These are phyloP conservation scores for Atta texana DNA, from an alignment of 1,140 invertebrate genomes.

Conservation along the genomic window DNA sequence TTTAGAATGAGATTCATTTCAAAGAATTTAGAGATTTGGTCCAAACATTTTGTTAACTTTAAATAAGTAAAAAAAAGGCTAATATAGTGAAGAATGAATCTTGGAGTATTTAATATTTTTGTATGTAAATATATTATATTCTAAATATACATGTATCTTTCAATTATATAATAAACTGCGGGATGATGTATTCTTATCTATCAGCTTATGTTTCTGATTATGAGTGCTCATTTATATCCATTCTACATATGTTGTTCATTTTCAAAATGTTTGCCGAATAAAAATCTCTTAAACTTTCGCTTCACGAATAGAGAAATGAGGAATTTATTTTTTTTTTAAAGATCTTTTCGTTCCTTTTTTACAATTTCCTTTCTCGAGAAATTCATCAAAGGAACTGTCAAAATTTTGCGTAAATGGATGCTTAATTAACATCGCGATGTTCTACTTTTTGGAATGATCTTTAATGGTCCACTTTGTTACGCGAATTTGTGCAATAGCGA, in stretches of 20 bases:
- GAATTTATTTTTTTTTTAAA: not conserved
- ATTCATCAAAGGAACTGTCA: not conserved
- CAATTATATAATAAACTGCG: no score
- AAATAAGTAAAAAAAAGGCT: no score
- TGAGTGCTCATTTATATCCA: no score
- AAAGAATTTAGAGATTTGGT: no score
- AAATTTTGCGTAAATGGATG: not conserved
- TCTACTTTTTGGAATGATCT: not conserved
- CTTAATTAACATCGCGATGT: conserved; percentile 45
- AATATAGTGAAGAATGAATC: no score
- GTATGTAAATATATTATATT: no score
- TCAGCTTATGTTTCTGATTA: no score
- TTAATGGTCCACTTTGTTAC: conserved; percentile 32
- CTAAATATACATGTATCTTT: no score
- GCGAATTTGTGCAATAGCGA: conserved; percentile 32
- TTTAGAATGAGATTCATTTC: no score
- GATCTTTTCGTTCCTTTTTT: conserved; percentile 12
- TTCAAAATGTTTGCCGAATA: not conserved
- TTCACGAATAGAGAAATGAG: not conserved
- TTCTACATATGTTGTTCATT: not conserved
- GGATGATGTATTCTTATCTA: no score
- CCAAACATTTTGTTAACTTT: no score
- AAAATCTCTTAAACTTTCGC: conserved; percentile 13
- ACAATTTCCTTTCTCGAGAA: conserved; percentile 34
- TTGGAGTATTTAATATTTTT: no score